Evolutionary conservation across 2,888 invertebrate species (phyloP).

Genomic region (Troilus luridus): DNA sequence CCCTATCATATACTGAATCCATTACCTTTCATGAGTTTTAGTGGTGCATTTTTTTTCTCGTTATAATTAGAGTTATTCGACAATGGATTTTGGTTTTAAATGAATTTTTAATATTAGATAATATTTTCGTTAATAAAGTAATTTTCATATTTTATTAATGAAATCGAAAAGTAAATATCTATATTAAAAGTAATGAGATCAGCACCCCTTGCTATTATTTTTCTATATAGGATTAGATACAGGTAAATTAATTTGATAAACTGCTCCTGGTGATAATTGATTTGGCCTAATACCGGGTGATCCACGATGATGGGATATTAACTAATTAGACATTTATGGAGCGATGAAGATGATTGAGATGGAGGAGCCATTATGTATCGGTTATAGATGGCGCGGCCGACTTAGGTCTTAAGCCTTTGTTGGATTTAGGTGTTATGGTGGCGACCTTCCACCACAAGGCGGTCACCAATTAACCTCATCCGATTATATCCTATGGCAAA

Average conservation of each 20-base stretch:
- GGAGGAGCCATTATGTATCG: constrained; percentile 5
- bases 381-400: constrained; percentile 14
- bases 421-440: constrained; percentile 7
- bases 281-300: not conserved
- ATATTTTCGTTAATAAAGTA: no score
- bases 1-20: no score
- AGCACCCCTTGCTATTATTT: not conserved
- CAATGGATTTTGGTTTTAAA: no score
- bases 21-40: no score
- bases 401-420: constrained; percentile 32
- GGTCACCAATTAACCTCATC: constrained; percentile 35
- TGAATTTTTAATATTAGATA: no score
- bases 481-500: not conserved
- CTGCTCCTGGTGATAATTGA: not conserved
- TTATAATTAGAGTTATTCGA: no score
- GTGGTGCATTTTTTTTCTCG: no score
- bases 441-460: not conserved
- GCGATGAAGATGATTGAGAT: not conserved
- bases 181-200: not conserved
- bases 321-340: constrained; percentile 29
- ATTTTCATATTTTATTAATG: no score
- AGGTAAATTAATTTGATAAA: not conserved
- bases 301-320: constrained; percentile 6
- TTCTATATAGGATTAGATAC: not conserved
- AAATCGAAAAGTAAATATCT: no score